A percentile compares a stretch with the other conserved stretches of the same genome.
Evolutionary conservation across 2,888 invertebrate species (phyloP).

Genomic region (Cephus spinipes): DNA sequence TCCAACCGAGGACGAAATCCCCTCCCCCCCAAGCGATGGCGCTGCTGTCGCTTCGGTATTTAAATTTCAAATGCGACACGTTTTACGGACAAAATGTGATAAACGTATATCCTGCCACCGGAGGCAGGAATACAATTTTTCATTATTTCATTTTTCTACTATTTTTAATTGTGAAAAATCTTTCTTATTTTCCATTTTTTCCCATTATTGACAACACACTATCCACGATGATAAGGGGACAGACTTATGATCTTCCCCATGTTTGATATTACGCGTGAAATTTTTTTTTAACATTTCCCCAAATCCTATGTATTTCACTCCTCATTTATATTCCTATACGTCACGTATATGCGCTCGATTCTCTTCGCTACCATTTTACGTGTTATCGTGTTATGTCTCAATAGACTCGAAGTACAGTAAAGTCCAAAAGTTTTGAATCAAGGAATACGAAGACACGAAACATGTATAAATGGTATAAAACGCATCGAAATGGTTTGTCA

Average conservation of each 20-base stretch:
- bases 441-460: not conserved
- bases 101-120: not conserved
- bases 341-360: not conserved
- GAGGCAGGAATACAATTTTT: not conserved
- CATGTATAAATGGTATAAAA: not conserved
- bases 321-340: not conserved
- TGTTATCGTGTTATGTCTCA: not conserved
- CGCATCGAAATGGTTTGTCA: not conserved
- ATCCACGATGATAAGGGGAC: too few relatives aligned
- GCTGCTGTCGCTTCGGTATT: not conserved
- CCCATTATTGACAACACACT: not conserved
- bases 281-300: not conserved
- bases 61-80: not conserved
- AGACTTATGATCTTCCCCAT: not conserved
- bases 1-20: not conserved
- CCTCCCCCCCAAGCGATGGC: not conserved
- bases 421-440: not conserved
- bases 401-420: not conserved
- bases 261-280: not conserved
- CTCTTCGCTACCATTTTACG: not conserved
- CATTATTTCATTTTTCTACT: not conserved
- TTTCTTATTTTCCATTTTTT: not conserved
- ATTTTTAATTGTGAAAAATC: not conserved
- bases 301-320: not conserved
- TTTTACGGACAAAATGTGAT: not conserved